Evolutionary conservation across 2,888 invertebrate species (phyloP).

Genomic region (Mechanitis mazaeus): DNA sequence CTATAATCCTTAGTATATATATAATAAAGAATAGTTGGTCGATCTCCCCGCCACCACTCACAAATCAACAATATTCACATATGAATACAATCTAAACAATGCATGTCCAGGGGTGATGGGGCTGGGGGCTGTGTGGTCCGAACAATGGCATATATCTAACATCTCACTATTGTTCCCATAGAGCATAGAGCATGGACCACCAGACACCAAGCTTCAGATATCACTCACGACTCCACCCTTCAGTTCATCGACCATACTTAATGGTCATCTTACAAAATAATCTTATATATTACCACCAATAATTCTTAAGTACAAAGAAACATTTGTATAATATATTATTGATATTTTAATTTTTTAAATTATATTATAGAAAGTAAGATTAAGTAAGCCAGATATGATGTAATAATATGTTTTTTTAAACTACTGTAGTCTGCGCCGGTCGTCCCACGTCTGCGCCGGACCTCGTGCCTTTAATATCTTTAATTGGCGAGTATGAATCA

Average conservation of each 20-base stretch:
- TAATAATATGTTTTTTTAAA: too few relatives aligned
- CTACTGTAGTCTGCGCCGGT: neutral
- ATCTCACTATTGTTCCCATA: slow-evolving; percentile 32
- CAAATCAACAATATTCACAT: slow-evolving; percentile 1
- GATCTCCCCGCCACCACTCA: neutral
- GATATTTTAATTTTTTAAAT: too few relatives aligned
- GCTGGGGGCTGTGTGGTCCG: slow-evolving; percentile 22
- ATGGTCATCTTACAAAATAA: too few relatives aligned
- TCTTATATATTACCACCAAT: too few relatives aligned
- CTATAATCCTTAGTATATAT: too few relatives aligned
- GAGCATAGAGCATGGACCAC: slow-evolving; percentile 11
- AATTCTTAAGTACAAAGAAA: too few relatives aligned
- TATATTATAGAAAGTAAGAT: too few relatives aligned
- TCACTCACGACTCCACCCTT: slow-evolving; percentile 1
- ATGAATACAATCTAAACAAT: slow-evolving; percentile 7
- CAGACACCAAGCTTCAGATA: neutral
- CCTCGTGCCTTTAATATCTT: slow-evolving; percentile 8
- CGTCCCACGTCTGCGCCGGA: neutral
- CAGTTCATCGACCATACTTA: too few relatives aligned
- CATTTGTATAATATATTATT: too few relatives aligned
- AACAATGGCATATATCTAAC: slow-evolving; percentile 34
- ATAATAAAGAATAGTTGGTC: neutral
- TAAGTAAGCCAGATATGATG: too few relatives aligned
- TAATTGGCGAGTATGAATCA: slow-evolving; percentile 21
- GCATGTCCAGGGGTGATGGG: slow-evolving; percentile 19